Conservation (phyloP, 1,140 invertebrate species). For the Penaeus chinensis region DNA sequence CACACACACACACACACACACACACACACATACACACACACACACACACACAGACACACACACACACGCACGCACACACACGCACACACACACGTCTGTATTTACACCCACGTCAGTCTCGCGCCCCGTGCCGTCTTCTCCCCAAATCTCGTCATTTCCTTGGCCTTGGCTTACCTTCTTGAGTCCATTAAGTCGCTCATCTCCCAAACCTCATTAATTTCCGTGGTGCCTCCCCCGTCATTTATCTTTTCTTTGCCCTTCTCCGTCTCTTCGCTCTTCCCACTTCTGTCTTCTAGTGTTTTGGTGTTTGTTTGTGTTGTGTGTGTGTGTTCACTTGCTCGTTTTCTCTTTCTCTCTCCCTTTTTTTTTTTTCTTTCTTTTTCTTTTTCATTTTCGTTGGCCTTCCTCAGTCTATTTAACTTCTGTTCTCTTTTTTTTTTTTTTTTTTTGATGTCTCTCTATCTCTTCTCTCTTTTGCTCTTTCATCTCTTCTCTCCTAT, state of each 20-base stretch:
- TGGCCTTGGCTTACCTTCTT: too few species aligned
- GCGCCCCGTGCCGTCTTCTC: too few species aligned
- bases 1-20: neutral
- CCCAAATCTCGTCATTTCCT: too few species aligned
- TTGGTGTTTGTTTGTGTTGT: too few species aligned
- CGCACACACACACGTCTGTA: neutral
- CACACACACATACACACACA: neutral
- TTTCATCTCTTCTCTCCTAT: neutral
- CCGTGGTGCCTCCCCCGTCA: neutral
- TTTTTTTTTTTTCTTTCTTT: too few species aligned
- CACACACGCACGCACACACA: neutral
- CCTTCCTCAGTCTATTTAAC: neutral
- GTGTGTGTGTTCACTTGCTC: too few species aligned
- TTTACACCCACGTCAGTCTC: neutral
- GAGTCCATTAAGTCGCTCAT: too few species aligned
- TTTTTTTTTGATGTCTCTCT: neutral
- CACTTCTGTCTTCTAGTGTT: too few species aligned
- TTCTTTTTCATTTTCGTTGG: neutral
- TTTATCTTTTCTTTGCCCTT: slow-evolving; percentile 2
- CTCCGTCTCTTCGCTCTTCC: neutral
- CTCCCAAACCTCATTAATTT: too few species aligned
- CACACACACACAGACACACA: neutral
- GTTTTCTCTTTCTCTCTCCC: too few species aligned
- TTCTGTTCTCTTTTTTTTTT: neutral
- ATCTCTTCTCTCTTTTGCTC: neutral